These are phyloP conservation scores for Cephus nigrinus DNA, from an alignment of 2,888 invertebrate genomes.

Conservation along the genomic window DNA sequence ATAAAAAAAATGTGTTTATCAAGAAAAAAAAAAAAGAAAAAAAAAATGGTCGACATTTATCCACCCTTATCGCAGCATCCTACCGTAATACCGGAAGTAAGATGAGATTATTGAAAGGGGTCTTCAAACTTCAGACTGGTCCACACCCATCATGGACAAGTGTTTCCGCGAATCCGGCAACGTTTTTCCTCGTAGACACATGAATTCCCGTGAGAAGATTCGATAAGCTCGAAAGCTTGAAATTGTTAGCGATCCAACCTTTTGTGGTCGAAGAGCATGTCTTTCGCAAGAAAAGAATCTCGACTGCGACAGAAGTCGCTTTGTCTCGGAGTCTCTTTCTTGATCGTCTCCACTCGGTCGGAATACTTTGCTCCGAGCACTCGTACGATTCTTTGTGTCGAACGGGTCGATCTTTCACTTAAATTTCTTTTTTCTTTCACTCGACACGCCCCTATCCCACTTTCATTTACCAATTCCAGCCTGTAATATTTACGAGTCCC, in stretches of 20 bases:
- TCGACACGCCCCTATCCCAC: background rate
- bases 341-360: conserved; percentile 13
- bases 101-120: too few relatives aligned
- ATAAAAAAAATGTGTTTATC: too few relatives aligned
- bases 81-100: too few relatives aligned
- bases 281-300: background rate
- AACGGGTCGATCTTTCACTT: background rate
- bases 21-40: too few relatives aligned
- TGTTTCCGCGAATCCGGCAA: conserved; percentile 11
- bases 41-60: too few relatives aligned
- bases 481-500: too few relatives aligned
- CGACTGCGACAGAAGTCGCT: conserved; percentile 26
- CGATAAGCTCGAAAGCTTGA: background rate
- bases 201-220: too few relatives aligned
- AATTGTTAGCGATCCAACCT: background rate
- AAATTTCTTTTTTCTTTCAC: background rate
- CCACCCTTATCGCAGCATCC: too few relatives aligned
- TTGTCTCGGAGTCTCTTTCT: conserved; percentile 22
- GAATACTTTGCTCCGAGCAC: conserved; percentile 12
- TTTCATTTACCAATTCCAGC: too few relatives aligned
- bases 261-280: background rate
- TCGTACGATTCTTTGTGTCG: background rate
- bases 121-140: too few relatives aligned
- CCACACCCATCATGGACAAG: conserved; percentile 18
- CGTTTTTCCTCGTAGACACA: background rate